phyloP scores from a whole-genome alignment of 2,113 vertebrate species.

The Thamnophis sirtalis region DNA sequence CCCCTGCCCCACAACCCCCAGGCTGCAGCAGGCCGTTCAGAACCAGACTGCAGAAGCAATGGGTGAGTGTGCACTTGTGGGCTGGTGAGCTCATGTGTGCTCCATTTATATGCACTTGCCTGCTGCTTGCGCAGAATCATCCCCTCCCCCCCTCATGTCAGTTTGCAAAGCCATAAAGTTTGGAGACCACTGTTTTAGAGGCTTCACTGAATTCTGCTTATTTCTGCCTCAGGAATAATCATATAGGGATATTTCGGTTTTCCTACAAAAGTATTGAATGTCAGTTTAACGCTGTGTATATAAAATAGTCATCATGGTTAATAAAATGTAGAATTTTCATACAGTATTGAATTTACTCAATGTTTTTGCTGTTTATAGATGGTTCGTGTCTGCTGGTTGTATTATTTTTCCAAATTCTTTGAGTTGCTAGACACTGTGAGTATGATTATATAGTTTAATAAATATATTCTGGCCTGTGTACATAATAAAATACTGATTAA shows the following conservation, averaged over 20 bases:
- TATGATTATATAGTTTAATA: slow-evolving; percentile 40
- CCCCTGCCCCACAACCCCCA: too few relatives aligned
- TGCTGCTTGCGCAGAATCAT: too few relatives aligned
- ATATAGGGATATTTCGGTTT: not conserved
- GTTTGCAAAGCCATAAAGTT: too few relatives aligned
- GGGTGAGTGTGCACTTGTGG: too few relatives aligned
- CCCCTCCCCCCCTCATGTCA: too few relatives aligned
- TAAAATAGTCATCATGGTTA: not conserved
- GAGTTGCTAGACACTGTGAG: slow-evolving; percentile 97
- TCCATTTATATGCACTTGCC: too few relatives aligned
- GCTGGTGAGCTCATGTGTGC: too few relatives aligned
- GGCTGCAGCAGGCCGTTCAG: too few relatives aligned
- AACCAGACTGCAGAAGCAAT: too few relatives aligned
- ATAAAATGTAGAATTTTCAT: slow-evolving; percentile 11
- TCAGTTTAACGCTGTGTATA: not conserved
- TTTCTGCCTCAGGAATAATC: not conserved
- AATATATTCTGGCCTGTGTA: not conserved
- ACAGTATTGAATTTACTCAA: not conserved
- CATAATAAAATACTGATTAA: not conserved
- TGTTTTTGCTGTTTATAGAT: slow-evolving; percentile 74
- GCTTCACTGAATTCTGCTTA: not conserved
- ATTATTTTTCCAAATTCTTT: slow-evolving; percentile 97
- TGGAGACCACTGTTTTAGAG: too few relatives aligned
- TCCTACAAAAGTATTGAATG: not conserved
- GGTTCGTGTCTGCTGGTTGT: slow-evolving; percentile 90